Percentiles rank a stretch among this genome's conserved stretches.
Evolutionary conservation across 2,797 vertebrate species (phyloP).

Genomic region (Bryconaethiops microstoma): DNA sequence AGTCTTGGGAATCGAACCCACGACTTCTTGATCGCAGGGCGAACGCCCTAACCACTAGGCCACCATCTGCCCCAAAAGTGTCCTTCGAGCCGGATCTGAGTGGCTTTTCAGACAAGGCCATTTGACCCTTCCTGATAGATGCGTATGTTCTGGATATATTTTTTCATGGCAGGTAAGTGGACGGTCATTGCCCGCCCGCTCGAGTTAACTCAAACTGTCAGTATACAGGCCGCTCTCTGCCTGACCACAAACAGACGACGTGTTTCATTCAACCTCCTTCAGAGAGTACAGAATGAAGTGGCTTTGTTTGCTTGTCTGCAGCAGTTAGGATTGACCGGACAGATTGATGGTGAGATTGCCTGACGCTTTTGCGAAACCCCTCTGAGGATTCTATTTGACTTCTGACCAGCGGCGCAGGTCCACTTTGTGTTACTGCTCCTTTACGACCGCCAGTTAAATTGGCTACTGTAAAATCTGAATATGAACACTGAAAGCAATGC

Average conservation of each 20-base stretch:
- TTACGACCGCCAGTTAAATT: constrained; percentile 13
- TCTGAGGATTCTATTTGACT: constrained; percentile 31
- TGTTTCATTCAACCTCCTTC: neutral
- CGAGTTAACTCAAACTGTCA: neutral
- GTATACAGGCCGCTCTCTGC: neutral
- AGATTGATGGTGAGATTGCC: constrained; percentile 35
- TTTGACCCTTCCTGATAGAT: neutral
- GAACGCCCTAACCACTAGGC: too few species aligned
- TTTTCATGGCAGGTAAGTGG: constrained; percentile 18
- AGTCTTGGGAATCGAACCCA: too few species aligned
- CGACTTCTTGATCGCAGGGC: too few species aligned
- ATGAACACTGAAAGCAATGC: neutral
- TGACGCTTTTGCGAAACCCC: constrained; percentile 18
- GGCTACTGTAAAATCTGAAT: constrained; percentile 21
- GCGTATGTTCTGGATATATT: neutral
- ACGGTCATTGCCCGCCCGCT: neutral
- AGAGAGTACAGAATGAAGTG: constrained; percentile 2
- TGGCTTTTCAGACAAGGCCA: constrained; percentile 1
- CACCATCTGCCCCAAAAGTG: too few species aligned
- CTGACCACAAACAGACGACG: constrained; percentile 6
- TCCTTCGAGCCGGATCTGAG: too few species aligned
- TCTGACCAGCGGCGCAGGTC: constrained; percentile 26
- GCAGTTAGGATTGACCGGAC: constrained; percentile 26
- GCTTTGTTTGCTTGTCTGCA: constrained; percentile 20
- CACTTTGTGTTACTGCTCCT: constrained; percentile 2